Evolutionary conservation across 2,888 invertebrate genomes (phyloP).

Genomic region (Venusia cambrica): DNA sequence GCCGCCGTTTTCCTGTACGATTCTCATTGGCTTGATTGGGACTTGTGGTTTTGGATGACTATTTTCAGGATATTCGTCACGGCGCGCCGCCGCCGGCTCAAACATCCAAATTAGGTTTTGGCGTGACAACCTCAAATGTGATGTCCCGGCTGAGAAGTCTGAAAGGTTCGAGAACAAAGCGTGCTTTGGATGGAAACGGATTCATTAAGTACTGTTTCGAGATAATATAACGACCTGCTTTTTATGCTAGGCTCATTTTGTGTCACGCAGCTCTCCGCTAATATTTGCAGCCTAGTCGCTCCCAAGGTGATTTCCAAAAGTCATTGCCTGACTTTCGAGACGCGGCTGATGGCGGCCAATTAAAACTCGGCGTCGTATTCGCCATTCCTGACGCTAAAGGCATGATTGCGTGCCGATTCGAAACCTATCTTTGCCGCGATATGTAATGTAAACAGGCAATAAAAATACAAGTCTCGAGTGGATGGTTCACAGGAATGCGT

Average conservation of each 20-base stretch:
- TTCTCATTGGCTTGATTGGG: constrained; percentile 39
- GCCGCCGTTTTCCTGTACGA: constrained; percentile 58
- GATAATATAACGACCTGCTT: constrained; percentile 35
- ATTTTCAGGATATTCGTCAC: constrained; percentile 39
- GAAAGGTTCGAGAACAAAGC: constrained; percentile 35
- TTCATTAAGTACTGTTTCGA: constrained; percentile 33
- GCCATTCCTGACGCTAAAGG: constrained; percentile 45
- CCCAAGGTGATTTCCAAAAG: constrained; percentile 54
- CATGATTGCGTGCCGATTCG: constrained; percentile 43
- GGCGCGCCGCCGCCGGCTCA: too few relatives aligned
- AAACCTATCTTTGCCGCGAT: constrained; percentile 54
- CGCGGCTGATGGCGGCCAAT: constrained; percentile 33
- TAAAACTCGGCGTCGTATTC: constrained; percentile 34
- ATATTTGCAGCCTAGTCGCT: constrained; percentile 47
- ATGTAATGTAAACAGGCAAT: constrained; percentile 66
- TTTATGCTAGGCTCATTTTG: constrained; percentile 40
- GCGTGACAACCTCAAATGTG: constrained; percentile 20
- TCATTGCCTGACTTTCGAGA: constrained; percentile 51
- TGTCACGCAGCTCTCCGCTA: constrained; percentile 44
- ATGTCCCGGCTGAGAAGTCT: constrained; percentile 16
- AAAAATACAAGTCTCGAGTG: constrained; percentile 70
- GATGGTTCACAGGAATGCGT: constrained; percentile 73
- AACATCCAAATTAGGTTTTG: constrained; percentile 18
- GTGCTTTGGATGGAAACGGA: constrained; percentile 27
- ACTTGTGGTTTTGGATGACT: constrained; percentile 36